Percentiles rank a stretch among this genome's conserved stretches.
phyloP scores from a whole-genome alignment of 2,113 vertebrate genomes.

The Perccottus glenii region DNA sequence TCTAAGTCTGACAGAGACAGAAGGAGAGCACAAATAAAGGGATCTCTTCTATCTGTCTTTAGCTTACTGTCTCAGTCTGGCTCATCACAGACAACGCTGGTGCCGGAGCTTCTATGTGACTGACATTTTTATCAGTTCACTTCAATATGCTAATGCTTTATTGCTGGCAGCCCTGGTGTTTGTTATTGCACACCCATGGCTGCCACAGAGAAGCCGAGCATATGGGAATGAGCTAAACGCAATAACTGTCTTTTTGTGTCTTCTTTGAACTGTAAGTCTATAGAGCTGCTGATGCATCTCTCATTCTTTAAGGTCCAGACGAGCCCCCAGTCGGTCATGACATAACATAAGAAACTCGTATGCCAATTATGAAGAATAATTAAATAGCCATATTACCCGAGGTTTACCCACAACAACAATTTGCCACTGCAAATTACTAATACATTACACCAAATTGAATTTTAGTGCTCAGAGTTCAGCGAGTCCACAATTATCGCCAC shows the following conservation, averaged over 20 bases:
- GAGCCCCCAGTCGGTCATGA: no score
- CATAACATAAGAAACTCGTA: no score
- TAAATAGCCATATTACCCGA: no score
- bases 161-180: slow-evolving; percentile 40
- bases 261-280: slow-evolving; percentile 6
- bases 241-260: slow-evolving; percentile 23
- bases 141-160: slow-evolving; percentile 60
- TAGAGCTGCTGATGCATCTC: background rate
- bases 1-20: background rate
- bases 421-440: no score
- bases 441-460: no score
- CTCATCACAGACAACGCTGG: slow-evolving; percentile 16
- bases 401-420: no score
- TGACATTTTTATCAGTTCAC: slow-evolving; percentile 64
- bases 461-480: no score
- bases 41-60: background rate
- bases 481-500: no score
- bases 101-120: slow-evolving; percentile 35
- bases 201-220: slow-evolving; percentile 38
- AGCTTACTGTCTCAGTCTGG: slow-evolving; percentile 1
- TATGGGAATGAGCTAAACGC: slow-evolving; percentile 46
- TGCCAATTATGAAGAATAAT: no score
- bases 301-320: no score
- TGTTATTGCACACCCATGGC: slow-evolving; percentile 40
- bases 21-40: background rate